phyloP scores from a whole-genome alignment of 1,140 invertebrate species.

The Trichoplusia ni region DNA sequence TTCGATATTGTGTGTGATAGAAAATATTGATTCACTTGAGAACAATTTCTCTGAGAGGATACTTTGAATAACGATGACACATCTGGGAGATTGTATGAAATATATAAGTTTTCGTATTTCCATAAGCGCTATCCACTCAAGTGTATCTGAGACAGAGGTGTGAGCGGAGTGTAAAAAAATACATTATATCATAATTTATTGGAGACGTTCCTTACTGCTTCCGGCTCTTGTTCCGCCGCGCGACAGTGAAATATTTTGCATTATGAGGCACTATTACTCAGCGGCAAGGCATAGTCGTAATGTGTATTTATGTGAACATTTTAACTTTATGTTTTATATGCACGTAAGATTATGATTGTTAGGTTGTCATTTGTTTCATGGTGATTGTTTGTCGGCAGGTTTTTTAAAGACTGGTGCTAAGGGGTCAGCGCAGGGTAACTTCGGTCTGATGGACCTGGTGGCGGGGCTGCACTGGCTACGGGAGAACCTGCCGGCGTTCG shows the following conservation, averaged over 20 bases:
- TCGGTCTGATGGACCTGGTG: constrained; percentile 96
- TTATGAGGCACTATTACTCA: constrained; percentile 19
- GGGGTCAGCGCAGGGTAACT: constrained; percentile 94
- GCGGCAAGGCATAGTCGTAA: constrained; percentile 6
- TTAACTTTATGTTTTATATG: constrained; percentile 6
- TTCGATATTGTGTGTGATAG: constrained; percentile 20
- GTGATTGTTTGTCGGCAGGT: constrained; percentile 81
- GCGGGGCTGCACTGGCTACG: constrained; percentile 96
- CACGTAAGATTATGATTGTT: neutral
- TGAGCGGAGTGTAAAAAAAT: constrained; percentile 12
- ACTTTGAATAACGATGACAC: constrained; percentile 26
- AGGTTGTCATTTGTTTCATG: neutral
- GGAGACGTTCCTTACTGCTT: constrained; percentile 2
- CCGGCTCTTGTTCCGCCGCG: neutral
- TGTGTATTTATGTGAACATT: constrained; percentile 22
- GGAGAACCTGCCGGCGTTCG: constrained; percentile 95
- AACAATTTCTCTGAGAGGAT: constrained; percentile 15
- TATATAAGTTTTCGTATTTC: constrained; percentile 25
- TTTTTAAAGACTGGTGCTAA: constrained; percentile 94
- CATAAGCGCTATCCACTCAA: constrained; percentile 20
- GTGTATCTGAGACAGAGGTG: constrained; percentile 2
- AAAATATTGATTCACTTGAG: constrained; percentile 28
- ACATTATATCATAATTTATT: constrained; percentile 27
- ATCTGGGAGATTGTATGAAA: constrained; percentile 21
- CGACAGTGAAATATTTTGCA: constrained; percentile 23